Conservation (phyloP, 1,140 invertebrate species). For the Chironomus striatipennis region DNA sequence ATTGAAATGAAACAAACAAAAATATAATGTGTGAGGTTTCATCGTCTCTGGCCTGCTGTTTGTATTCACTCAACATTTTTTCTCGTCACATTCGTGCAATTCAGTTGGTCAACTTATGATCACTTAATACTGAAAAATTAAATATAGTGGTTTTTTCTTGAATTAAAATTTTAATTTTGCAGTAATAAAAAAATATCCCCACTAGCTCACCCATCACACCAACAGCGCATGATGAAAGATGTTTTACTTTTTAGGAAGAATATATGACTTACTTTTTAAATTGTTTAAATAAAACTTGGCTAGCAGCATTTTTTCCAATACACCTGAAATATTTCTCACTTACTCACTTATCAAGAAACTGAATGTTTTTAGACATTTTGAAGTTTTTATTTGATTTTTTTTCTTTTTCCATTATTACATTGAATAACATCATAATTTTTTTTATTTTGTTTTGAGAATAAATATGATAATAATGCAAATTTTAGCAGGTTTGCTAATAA, state of each 20-base stretch:
- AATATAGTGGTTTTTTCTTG: slow-evolving; percentile 22
- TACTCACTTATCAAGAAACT: too few relatives aligned
- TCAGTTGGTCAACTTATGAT: slow-evolving; percentile 17
- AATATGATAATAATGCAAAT: slow-evolving; percentile 16
- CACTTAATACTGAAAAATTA: slow-evolving; percentile 23
- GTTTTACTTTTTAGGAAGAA: background rate
- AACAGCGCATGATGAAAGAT: background rate
- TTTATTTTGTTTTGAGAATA: background rate
- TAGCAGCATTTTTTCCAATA: too few relatives aligned
- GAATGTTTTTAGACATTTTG: slow-evolving; percentile 7
- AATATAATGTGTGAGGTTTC: background rate
- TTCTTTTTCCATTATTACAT: slow-evolving; percentile 16
- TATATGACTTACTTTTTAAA: background rate
- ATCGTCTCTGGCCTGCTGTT: slow-evolving; percentile 1
- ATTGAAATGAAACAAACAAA: background rate
- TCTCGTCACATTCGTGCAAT: background rate
- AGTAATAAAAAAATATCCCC: slow-evolving; percentile 23
- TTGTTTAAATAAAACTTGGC: background rate
- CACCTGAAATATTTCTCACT: too few relatives aligned
- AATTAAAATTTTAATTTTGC: slow-evolving; percentile 23
- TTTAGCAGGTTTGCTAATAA: background rate
- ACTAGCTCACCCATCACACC: background rate
- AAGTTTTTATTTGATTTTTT: slow-evolving; percentile 13
- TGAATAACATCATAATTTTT: slow-evolving; percentile 9
- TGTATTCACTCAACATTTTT: background rate